Base-by-base conservation (phyloP, 2,888 invertebrate genomes). In the Heteromyza rotundicornis region DNA sequence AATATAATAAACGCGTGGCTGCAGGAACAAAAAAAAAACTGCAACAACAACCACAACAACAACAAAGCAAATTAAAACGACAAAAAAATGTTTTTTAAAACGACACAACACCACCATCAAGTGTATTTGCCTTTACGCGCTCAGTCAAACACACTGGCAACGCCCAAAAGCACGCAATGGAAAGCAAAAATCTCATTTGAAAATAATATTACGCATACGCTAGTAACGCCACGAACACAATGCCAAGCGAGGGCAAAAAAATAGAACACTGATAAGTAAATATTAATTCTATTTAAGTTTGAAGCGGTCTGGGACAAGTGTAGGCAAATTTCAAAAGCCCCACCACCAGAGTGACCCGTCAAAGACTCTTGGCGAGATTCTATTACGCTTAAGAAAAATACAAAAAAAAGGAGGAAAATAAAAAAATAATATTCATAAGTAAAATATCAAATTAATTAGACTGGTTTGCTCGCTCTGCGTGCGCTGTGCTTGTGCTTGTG, bases 391-490 rank as follows among this genome's bases (percentile, higher is more conserved):
- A 27, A 27, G 27, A 27, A 27, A 54, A 67, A 63, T n/a, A 55
- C 14, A 36, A 55, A 36, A 32, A 50, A 60, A 40, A 10, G 55
- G 23, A 7, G 44, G 14, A 51, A 62, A 35, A 32, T 27, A 49
- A 54, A 51, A 19, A 57, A 7, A 57, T 59, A 49, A 8, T 10
- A 20, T 1, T 3, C 7, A 56, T 44, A n/a, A 27, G 19, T 17
- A 53, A n/a, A 59, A 66, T 69, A 70, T 69, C 75, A 74, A 75
- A 74, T 76, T 74, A 74, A 74, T 74, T 74, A 74, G 66, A 58
- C 35, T 49, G 64, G 66, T 71, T 69, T 69, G 67, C 66, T 69
- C 24, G 17, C 19, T 50, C 12, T 32, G 32, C 32, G 50, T n/a
- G n/a, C n/a, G n/a, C n/a, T n/a, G n/a, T n/a, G n/a, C n/a, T n/a